Evolutionary conservation across 1,140 invertebrate genomes (phyloP).

Genomic region (Rhopalosiphum padi): DNA sequence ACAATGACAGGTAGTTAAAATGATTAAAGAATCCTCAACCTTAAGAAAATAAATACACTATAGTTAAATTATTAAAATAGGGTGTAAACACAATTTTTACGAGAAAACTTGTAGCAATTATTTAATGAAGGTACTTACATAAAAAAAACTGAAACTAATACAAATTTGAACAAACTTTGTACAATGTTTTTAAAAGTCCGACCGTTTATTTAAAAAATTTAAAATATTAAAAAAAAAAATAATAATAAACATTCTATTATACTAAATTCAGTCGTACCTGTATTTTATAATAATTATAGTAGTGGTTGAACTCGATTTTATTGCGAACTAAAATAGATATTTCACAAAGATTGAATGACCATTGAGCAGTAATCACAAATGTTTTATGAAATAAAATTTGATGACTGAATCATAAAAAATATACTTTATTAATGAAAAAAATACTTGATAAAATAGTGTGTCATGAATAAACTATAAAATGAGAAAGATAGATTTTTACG

Average conservation of each 20-base stretch:
- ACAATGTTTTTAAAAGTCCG: neutral
- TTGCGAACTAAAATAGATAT: neutral
- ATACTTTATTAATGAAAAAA: conserved; percentile 34
- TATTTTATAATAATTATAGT: neutral
- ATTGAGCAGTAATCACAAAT: neutral
- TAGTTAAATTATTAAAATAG: neutral
- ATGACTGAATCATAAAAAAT: conserved; percentile 12
- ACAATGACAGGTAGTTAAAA: neutral
- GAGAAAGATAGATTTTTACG: conserved; percentile 17
- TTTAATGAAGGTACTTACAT: neutral
- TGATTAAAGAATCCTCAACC: neutral
- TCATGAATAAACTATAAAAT: conserved; percentile 33
- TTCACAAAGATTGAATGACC: conserved; percentile 2
- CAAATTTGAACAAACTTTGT: neutral
- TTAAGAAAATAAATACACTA: neutral
- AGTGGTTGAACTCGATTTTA: neutral
- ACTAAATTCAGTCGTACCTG: neutral
- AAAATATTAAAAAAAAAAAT: neutral
- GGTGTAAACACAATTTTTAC: neutral
- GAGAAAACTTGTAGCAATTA: neutral
- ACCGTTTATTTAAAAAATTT: neutral
- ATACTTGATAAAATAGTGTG: conserved; percentile 13
- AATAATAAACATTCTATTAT: neutral
- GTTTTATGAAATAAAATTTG: conserved; percentile 6
- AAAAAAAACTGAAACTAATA: neutral